Evolutionary conservation across 92 coral and sea anemone species (phyloP).

Genomic region (Bergia sp.): DNA sequence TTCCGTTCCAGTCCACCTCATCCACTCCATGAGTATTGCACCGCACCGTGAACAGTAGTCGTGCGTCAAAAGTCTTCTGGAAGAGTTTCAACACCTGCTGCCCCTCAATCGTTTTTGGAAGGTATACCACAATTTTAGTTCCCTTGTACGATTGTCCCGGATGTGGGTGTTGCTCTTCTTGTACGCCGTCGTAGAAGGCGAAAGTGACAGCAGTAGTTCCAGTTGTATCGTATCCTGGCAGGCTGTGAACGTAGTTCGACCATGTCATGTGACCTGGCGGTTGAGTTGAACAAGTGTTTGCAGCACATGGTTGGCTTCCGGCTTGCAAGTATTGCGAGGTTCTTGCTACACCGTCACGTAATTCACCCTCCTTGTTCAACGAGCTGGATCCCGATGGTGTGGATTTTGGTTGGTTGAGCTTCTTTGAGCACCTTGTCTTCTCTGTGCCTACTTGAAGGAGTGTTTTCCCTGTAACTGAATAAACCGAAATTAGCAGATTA

Average conservation of each 20-base stretch:
- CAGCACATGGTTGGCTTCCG: background rate
- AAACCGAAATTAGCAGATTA: background rate
- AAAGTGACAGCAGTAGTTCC: slow-evolving; percentile 22
- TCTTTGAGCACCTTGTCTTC: background rate
- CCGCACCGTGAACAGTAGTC: slow-evolving; percentile 51
- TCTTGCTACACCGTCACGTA: background rate
- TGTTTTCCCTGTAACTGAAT: background rate
- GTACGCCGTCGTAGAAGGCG: slow-evolving; percentile 45
- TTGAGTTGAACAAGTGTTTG: background rate
- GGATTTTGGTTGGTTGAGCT: background rate
- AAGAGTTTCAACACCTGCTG: slow-evolving; percentile 41
- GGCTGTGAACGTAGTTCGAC: slow-evolving; percentile 8
- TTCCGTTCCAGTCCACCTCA: slow-evolving; percentile 50
- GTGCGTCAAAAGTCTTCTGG: slow-evolving; percentile 50
- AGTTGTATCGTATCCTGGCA: slow-evolving; percentile 36
- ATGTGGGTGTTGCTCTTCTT: slow-evolving; percentile 48
- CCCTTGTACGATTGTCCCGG: slow-evolving; percentile 52
- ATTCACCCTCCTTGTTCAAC: background rate
- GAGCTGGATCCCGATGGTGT: background rate
- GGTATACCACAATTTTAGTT: slow-evolving; percentile 33
- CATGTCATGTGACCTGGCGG: slow-evolving; percentile 41
- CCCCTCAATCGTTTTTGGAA: slow-evolving; percentile 54
- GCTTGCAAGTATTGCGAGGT: background rate
- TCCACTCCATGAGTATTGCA: slow-evolving; percentile 9
- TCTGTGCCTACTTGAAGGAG: background rate